Percentiles rank a stretch among this genome's conserved stretches.
Conservation (phyloP, 2,797 vertebrate species). For the Phalanger gymnotis region DNA sequence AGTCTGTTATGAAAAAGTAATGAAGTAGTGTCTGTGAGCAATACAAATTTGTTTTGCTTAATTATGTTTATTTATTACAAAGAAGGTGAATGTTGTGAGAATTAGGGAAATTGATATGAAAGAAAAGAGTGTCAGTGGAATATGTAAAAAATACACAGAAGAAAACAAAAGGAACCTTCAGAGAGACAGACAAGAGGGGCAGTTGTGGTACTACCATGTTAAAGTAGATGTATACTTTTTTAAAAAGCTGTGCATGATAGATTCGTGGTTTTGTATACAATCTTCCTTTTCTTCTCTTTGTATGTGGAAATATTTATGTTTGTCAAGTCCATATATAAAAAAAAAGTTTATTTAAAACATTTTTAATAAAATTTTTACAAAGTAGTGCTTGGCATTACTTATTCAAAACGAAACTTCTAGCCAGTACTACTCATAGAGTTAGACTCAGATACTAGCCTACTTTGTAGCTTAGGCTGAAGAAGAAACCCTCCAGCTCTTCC, state of each 20-base stretch:
- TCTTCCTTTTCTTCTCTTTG: too few relatives aligned
- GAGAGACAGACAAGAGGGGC: background rate
- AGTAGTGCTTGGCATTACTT: background rate
- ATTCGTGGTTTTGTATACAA: too few relatives aligned
- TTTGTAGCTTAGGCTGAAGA: background rate
- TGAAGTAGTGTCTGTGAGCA: background rate
- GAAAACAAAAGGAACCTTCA: background rate
- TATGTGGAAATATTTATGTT: background rate
- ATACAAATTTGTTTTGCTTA: background rate
- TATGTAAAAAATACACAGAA: background rate
- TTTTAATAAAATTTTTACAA: background rate
- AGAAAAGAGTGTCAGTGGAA: background rate
- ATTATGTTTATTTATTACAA: background rate
- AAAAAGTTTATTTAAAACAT: background rate
- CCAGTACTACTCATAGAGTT: background rate
- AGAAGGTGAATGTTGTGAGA: background rate
- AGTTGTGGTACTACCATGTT: background rate
- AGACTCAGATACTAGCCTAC: background rate
- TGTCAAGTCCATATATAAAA: background rate
- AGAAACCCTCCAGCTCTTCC: background rate
- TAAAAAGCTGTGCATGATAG: too few relatives aligned
- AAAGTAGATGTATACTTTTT: too few relatives aligned
- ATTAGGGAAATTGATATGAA: background rate
- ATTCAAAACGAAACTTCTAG: background rate
- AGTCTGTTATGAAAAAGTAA: background rate